Conservation (phyloP, 2,113 vertebrate genomes). For the Zapornia atra region DNA sequence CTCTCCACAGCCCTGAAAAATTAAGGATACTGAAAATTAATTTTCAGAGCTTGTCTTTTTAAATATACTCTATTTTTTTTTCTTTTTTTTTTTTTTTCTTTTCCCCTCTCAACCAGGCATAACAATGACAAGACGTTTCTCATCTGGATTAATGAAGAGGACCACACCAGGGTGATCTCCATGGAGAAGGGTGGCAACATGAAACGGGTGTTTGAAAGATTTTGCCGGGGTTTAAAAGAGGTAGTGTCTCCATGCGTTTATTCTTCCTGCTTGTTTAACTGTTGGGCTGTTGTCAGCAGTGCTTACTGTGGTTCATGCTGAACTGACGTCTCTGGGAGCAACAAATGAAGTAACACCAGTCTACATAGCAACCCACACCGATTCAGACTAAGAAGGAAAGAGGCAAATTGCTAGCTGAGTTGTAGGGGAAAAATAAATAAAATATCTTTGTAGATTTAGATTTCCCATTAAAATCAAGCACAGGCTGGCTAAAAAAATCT, state of each 20-base stretch:
- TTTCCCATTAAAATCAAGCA: not conserved
- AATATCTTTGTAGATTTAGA: not conserved
- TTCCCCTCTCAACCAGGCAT: constrained; percentile 78
- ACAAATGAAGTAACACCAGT: not conserved
- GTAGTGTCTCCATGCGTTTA: constrained; percentile 59
- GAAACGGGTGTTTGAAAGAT: constrained; percentile 92
- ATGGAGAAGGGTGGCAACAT: constrained; percentile 96
- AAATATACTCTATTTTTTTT: not conserved
- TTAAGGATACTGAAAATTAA: not conserved
- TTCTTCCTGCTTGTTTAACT: not conserved
- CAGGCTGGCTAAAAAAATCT: not conserved
- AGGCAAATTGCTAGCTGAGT: not conserved
- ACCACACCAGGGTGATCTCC: constrained; percentile 92
- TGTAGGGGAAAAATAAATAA: not conserved
- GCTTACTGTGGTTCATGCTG: not conserved
- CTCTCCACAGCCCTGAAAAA: not conserved
- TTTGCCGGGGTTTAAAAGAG: constrained; percentile 90
- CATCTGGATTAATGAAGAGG: constrained; percentile 94
- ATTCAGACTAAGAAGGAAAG: not conserved
- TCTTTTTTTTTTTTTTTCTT: not conserved
- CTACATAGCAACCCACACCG: not conserved
- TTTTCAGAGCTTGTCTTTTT: not conserved
- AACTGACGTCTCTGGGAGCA: not conserved
- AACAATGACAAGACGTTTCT: constrained; percentile 93
- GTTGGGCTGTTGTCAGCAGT: not conserved